Conservation (phyloP, 2,888 invertebrate genomes). For the Drosophila imparisetae region DNA sequence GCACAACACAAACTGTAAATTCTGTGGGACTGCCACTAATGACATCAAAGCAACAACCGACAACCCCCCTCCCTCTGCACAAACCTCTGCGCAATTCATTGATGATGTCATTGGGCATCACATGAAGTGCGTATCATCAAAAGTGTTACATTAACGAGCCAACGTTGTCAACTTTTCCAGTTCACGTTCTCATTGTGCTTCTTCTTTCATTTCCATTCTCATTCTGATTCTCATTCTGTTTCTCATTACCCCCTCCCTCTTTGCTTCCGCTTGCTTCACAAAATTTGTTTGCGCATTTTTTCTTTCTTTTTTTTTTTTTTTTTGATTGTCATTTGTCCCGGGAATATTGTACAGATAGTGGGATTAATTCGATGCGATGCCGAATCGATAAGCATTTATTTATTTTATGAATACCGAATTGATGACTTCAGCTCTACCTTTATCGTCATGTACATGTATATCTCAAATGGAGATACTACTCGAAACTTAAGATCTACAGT, state of each 20-base stretch:
- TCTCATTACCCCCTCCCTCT: too few species aligned
- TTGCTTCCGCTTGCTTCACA: background rate
- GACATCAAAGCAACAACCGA: slow-evolving; percentile 54
- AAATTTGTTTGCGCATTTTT: background rate
- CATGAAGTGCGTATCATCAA: slow-evolving; percentile 47
- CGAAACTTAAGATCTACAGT: background rate
- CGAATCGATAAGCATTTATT: slow-evolving; percentile 31
- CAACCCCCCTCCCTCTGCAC: background rate
- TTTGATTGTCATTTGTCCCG: slow-evolving; percentile 6
- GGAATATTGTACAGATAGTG: slow-evolving; percentile 1
- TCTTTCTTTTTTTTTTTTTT: background rate
- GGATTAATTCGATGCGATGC: slow-evolving; percentile 17
- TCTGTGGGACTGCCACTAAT: slow-evolving; percentile 39
- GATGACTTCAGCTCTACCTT: background rate
- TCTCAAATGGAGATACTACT: background rate
- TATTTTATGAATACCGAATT: slow-evolving; percentile 21
- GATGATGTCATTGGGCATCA: slow-evolving; percentile 60
- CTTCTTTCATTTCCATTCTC: background rate
- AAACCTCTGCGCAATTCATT: background rate
- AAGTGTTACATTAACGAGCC: slow-evolving; percentile 37
- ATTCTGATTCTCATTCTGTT: background rate
- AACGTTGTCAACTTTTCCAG: slow-evolving; percentile 22
- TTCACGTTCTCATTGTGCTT: slow-evolving; percentile 1
- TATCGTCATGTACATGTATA: background rate
- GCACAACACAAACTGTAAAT: slow-evolving; percentile 46